phyloP scores from a whole-genome alignment of 2,113 vertebrate species.

The Pogonocichla stellata region DNA sequence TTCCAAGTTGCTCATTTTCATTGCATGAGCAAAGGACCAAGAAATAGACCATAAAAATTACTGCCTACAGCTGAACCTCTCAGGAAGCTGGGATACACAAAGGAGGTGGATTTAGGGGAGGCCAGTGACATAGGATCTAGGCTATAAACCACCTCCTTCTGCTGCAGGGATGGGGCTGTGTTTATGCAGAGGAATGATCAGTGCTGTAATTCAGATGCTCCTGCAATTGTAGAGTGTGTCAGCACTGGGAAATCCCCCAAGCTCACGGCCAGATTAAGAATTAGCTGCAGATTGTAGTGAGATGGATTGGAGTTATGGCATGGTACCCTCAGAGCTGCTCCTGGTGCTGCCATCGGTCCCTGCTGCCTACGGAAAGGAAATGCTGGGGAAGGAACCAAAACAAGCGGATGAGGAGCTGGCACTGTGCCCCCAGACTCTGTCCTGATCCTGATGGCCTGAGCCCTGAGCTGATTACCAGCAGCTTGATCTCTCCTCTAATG shows the following conservation, averaged over 20 bases:
- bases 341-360: background rate
- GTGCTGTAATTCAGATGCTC: conserved; percentile 4
- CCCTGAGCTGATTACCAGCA: conserved; percentile 27
- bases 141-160: conserved; percentile 29
- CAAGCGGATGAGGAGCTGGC: background rate
- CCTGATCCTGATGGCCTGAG: background rate
- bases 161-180: background rate
- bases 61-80: conserved; percentile 13
- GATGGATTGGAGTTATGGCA: background rate
- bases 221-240: conserved; percentile 1
- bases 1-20: background rate
- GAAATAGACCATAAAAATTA: conserved; percentile 33
- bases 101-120: conserved; percentile 7
- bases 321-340: background rate
- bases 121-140: background rate
- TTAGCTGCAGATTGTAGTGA: background rate
- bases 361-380: background rate
- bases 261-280: conserved; percentile 38
- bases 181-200: background rate
- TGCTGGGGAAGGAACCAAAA: background rate
- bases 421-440: background rate
- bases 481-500: conserved; percentile 2
- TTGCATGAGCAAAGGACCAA: conserved; percentile 35
- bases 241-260: conserved; percentile 5
- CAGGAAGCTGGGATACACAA: background rate